Percentiles rank a stretch among this genome's conserved stretches.
Evolutionary conservation across 2,888 invertebrate genomes (phyloP).

Genomic region (Lapara coniferarum): DNA sequence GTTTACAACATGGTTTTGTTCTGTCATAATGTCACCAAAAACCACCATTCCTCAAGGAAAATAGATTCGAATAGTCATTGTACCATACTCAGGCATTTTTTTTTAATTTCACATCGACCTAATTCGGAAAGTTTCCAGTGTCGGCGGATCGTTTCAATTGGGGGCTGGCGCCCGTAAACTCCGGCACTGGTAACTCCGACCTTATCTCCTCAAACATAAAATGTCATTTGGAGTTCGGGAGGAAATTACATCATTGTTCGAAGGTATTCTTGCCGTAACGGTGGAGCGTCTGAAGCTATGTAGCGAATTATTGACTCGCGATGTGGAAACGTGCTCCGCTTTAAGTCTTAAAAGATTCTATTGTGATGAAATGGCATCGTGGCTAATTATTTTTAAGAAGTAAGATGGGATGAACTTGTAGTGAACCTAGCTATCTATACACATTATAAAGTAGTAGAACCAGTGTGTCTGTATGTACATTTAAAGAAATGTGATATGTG

Average conservation of each 20-base stretch:
- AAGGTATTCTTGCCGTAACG: constrained; percentile 39
- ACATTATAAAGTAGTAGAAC: too few species aligned
- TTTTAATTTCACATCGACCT: constrained; percentile 56
- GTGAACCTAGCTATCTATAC: too few species aligned
- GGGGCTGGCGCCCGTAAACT: constrained; percentile 52
- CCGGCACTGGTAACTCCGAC: constrained; percentile 38
- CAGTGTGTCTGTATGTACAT: too few species aligned
- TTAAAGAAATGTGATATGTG: too few species aligned
- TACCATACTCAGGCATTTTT: constrained; percentile 36
- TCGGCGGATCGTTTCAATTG: constrained; percentile 59
- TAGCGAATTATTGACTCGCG: constrained; percentile 42
- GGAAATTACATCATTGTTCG: constrained; percentile 49
- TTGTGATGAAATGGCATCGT: neutral
- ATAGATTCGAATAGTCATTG: constrained; percentile 4
- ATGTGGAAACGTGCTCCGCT: constrained; percentile 18
- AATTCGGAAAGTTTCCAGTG: constrained; percentile 60
- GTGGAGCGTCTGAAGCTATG: constrained; percentile 37
- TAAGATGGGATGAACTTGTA: too few species aligned
- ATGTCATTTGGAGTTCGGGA: constrained; percentile 39
- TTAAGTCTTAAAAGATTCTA: constrained; percentile 12
- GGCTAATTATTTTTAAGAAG: neutral
- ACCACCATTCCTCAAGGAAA: neutral
- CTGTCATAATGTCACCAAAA: neutral
- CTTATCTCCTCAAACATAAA: constrained; percentile 37
- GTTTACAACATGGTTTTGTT: too few species aligned